A percentile compares a stretch with the other conserved stretches of the same genome.
Evolutionary conservation across 1,140 invertebrate genomes (phyloP).

Genomic region (Armadillidium nasatum): DNA sequence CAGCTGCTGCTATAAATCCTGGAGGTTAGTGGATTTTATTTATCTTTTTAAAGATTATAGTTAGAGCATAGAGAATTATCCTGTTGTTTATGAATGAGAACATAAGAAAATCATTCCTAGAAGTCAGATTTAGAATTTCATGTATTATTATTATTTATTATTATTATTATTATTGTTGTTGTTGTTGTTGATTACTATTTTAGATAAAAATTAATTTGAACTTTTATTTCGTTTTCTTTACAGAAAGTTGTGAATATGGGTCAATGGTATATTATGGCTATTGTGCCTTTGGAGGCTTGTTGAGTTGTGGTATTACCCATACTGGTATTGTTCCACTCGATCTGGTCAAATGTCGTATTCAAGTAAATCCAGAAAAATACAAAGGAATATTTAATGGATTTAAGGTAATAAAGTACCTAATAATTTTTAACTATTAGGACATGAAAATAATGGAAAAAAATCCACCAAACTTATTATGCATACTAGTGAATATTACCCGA

Average conservation of each 20-base stretch:
- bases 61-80: no score
- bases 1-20: conserved; percentile 47
- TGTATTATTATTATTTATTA: background rate
- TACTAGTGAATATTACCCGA: no score
- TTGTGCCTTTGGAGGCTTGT: conserved; percentile 89
- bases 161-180: background rate
- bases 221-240: conserved; percentile 14
- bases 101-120: background rate
- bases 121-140: background rate
- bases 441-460: no score
- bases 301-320: conserved; percentile 88
- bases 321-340: conserved; percentile 89
- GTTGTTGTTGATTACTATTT: background rate
- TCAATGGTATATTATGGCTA: conserved; percentile 86
- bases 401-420: conserved; percentile 57
- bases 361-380: conserved; percentile 91
- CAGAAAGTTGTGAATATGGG: conserved; percentile 85
- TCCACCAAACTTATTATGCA: no score
- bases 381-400: conserved; percentile 87
- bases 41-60: background rate
- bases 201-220: background rate
- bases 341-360: conserved; percentile 97
- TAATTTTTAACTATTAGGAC: no score
- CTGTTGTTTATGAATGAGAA: background rate
- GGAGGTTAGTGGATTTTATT: conserved; percentile 17